Evolutionary conservation across 2,113 vertebrate species (phyloP).

Genomic region (Antigone vipio): DNA sequence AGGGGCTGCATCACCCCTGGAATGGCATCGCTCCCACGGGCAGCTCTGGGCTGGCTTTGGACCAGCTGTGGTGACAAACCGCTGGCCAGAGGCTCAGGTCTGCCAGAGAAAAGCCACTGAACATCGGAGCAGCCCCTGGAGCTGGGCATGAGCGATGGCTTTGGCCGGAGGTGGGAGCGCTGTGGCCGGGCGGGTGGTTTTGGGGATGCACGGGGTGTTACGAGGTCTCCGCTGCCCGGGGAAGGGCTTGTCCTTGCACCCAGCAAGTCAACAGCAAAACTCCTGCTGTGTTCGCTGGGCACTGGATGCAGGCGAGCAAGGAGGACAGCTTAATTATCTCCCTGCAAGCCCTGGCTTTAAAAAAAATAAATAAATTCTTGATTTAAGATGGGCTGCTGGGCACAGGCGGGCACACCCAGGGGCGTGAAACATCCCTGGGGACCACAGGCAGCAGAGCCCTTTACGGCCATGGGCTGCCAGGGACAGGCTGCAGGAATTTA

Average conservation of each 20-base stretch:
- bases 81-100: not conserved
- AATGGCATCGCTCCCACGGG: accelerated
- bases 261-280: not conserved
- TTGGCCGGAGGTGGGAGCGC: not conserved
- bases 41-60: not conserved
- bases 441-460: not conserved
- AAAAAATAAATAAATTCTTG: not conserved
- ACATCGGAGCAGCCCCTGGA: not conserved
- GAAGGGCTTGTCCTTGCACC: not conserved
- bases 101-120: not conserved
- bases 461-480: not conserved
- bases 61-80: not conserved
- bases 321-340: not conserved
- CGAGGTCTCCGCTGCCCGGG: accelerated
- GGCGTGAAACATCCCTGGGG: accelerated
- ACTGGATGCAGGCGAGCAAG: not conserved
- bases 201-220: not conserved
- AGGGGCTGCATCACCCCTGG: not conserved
- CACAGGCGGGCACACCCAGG: not conserved
- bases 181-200: accelerated
- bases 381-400: not conserved
- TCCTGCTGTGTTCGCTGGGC: not conserved
- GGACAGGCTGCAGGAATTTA: not conserved
- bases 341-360: not conserved
- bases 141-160: not conserved